phyloP scores from a whole-genome alignment of 2,888 invertebrate species.

The Orgyia antiqua region DNA sequence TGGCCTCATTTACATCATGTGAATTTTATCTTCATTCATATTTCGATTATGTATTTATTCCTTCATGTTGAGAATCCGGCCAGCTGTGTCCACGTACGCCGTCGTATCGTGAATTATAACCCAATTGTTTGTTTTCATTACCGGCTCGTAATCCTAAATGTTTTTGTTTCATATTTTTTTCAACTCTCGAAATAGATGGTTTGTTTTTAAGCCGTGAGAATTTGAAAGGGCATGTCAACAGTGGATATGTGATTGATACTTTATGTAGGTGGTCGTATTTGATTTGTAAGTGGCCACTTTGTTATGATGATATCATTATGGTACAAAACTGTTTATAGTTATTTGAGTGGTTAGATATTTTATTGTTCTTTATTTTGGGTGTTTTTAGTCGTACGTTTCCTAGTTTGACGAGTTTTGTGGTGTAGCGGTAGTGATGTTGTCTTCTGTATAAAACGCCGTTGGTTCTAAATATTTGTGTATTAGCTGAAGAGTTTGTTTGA shows the following conservation, averaged over 20 bases:
- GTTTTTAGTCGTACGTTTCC: background rate
- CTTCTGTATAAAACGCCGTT: too few species aligned
- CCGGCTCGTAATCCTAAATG: conserved; percentile 49
- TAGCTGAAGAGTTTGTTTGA: too few species aligned
- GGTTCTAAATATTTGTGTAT: too few species aligned
- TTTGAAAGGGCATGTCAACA: conserved; percentile 51
- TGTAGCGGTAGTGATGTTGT: too few species aligned
- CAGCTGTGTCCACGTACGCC: conserved; percentile 23
- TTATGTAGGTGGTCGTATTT: conserved; percentile 31
- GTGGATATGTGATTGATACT: conserved; percentile 34
- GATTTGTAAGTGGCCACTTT: conserved; percentile 2
- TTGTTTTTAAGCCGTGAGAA: conserved; percentile 62
- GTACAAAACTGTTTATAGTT: background rate
- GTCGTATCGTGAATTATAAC: conserved; percentile 45
- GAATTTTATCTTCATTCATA: conserved; percentile 24
- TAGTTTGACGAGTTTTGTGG: too few species aligned
- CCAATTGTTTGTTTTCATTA: conserved; percentile 59
- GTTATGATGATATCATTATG: background rate
- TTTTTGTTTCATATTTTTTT: conserved; percentile 48
- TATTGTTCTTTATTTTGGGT: background rate
- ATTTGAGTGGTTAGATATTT: background rate
- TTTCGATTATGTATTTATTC: conserved; percentile 22
- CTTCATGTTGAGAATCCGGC: conserved; percentile 17
- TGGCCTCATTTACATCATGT: too few species aligned
- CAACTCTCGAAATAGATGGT: conserved; percentile 52